Percentiles rank a stretch among this genome's conserved stretches.
phyloP scores from a whole-genome alignment of 2,797 vertebrate species.

The Galaxias olidus region DNA sequence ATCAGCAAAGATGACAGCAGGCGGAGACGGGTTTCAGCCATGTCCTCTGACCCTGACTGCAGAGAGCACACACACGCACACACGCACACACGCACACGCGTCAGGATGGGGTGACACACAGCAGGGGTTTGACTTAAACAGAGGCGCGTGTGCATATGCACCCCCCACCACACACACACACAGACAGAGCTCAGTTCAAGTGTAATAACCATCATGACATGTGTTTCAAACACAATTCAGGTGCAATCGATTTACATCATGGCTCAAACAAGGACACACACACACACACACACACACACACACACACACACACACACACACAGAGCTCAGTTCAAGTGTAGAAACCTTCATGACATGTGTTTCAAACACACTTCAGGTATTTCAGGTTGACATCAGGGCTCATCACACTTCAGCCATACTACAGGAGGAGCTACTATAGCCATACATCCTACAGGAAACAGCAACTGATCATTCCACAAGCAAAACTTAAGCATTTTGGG shows the following conservation, averaged over 20 bases:
- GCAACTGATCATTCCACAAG: too few species aligned
- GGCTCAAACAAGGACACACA: slow-evolving; percentile 1
- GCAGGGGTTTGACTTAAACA: background rate
- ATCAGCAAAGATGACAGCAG: slow-evolving; percentile 64
- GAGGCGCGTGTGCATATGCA: too few species aligned
- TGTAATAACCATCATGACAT: slow-evolving; percentile 22
- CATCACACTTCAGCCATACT: slow-evolving; percentile 10
- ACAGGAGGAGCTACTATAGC: rapidly evolving
- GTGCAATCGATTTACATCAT: slow-evolving; percentile 18
- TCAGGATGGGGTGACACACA: too few species aligned
- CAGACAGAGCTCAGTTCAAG: slow-evolving; percentile 27
- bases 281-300: background rate
- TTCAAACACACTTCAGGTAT: slow-evolving; percentile 65
- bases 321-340: slow-evolving; percentile 98
- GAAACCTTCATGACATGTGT: slow-evolving; percentile 76
- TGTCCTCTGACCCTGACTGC: slow-evolving; percentile 13
- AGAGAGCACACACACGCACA: background rate
- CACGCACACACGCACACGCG: background rate
- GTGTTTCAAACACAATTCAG: slow-evolving; percentile 16
- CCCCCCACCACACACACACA: background rate
- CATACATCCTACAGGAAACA: too few species aligned
- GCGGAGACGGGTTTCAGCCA: slow-evolving; percentile 40
- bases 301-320: background rate
- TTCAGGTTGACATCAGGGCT: slow-evolving; percentile 65
- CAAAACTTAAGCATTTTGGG: too few species aligned